Base-by-base conservation (phyloP, 2,797 vertebrate species). In the Rhynchotus rufescens region DNA sequence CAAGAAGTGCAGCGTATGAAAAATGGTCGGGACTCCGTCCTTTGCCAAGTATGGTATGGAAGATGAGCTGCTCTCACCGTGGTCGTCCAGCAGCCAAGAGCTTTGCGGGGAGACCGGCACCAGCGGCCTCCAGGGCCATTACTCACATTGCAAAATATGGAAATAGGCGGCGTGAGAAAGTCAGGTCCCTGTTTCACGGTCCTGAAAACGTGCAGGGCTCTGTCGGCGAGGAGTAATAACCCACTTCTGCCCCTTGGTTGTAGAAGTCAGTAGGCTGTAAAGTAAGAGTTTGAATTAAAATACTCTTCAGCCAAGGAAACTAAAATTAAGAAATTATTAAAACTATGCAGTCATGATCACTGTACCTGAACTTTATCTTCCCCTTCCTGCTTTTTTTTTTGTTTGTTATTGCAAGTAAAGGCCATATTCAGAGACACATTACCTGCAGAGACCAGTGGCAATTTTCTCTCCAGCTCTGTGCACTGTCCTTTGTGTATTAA, bases 21-120 rank as follows among this genome's bases (percentile, higher is more conserved):
- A 47, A 28, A 22, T 15, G 7, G 49, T 44, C 45, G 26, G 19
- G 12, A 7, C 17, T 49, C 34, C 60, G 6, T 44, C n/a, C 44
- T 25, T 49, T 21, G 15, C 59, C 34, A 64, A 54, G 62, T 42
- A 9, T 30, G 20, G 49, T 26, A 22, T 42, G 17, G 30, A 26
- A 65, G 30, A 65, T 22, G n/a, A 9, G 66, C 30, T 21, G 66
- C 30, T 21, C 1, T 49, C 49, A 17, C 12, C 22, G 47, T 61
- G 13, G 1, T 2, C 2, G 28, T 23, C 25, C 2, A 0, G 22
- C 22, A 59, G 28, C 47, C 4, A 40, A 54, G 77, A 25, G 2
- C 30, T 26, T 11, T 3, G 56, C 1, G 0, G 21, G 32, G 52
- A 56, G 14, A 4, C 21, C 26, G 23, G 15, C 84, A 1, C 6